These are phyloP conservation scores for Andrena bicolor DNA, from an alignment of 2,888 invertebrate species.

Conservation along the genomic window DNA sequence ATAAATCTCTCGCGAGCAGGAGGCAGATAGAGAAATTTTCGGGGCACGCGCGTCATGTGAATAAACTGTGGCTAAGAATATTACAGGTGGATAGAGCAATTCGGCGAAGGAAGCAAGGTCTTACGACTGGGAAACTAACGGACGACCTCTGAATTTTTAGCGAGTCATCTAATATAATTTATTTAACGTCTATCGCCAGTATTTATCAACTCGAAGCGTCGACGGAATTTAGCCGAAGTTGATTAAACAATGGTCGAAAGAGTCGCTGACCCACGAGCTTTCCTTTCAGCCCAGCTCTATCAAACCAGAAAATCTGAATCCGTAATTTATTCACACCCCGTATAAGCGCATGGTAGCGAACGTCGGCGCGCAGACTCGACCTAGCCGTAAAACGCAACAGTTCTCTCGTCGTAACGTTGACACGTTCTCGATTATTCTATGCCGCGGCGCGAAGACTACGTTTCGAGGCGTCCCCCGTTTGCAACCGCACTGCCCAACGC, in stretches of 20 bases:
- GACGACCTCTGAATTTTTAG: too few relatives aligned
- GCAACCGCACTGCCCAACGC: slow-evolving; percentile 27
- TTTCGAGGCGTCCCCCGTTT: slow-evolving; percentile 37
- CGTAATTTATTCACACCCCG: slow-evolving; percentile 4
- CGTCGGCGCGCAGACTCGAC: slow-evolving; percentile 27
- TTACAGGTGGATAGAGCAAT: too few relatives aligned
- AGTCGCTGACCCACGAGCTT: neutral
- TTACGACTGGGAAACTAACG: too few relatives aligned
- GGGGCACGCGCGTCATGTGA: slow-evolving; percentile 5
- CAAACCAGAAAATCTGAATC: neutral
- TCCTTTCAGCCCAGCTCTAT: neutral
- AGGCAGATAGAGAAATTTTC: neutral
- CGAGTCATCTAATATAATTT: too few relatives aligned
- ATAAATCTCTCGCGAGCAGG: neutral
- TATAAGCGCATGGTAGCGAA: neutral
- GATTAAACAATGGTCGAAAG: too few relatives aligned
- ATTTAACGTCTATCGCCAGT: too few relatives aligned
- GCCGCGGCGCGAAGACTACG: slow-evolving; percentile 29
- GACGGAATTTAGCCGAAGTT: too few relatives aligned
- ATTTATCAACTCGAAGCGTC: too few relatives aligned
- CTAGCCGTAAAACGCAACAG: neutral
- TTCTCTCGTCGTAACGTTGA: slow-evolving; percentile 33
- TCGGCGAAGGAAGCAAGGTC: too few relatives aligned
- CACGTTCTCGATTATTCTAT: slow-evolving; percentile 47
- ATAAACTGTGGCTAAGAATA: slow-evolving; percentile 17